phyloP scores from a whole-genome alignment of 2,888 invertebrate genomes.

The Caenorhabditis imperialis region DNA sequence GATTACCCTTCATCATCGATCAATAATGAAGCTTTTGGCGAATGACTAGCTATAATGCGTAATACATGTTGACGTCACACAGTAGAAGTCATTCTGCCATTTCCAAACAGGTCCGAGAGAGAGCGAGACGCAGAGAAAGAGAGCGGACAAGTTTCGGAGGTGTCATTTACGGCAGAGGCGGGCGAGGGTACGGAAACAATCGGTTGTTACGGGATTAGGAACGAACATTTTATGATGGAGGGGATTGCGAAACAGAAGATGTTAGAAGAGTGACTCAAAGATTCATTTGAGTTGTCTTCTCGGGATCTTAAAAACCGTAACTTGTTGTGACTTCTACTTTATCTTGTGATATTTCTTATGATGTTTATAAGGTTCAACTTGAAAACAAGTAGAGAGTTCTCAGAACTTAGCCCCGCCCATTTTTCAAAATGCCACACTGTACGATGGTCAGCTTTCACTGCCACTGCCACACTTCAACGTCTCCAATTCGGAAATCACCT shows the following conservation, averaged over 20 bases:
- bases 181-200: constrained; percentile 1
- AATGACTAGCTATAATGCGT: neutral
- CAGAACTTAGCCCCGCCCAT: too few relatives aligned
- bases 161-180: constrained; percentile 45
- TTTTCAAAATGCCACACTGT: too few relatives aligned
- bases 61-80: constrained; percentile 24
- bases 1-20: neutral
- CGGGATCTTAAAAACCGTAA: too few relatives aligned
- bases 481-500: constrained; percentile 36
- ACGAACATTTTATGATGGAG: neutral
- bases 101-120: constrained; percentile 31
- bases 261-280: too few relatives aligned
- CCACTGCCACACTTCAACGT: too few relatives aligned
- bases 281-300: too few relatives aligned
- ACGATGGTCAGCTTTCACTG: too few relatives aligned
- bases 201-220: constrained; percentile 2
- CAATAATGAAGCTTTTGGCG: neutral
- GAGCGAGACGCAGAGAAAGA: constrained; percentile 23
- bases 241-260: too few relatives aligned
- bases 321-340: too few relatives aligned
- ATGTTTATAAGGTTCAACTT: too few relatives aligned
- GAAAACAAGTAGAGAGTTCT: too few relatives aligned
- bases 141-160: constrained; percentile 44
- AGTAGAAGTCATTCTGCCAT: constrained; percentile 23
- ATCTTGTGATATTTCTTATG: too few relatives aligned